Evolutionary conservation across 2,888 invertebrate species (phyloP).

Genomic region (Cancer borealis): DNA sequence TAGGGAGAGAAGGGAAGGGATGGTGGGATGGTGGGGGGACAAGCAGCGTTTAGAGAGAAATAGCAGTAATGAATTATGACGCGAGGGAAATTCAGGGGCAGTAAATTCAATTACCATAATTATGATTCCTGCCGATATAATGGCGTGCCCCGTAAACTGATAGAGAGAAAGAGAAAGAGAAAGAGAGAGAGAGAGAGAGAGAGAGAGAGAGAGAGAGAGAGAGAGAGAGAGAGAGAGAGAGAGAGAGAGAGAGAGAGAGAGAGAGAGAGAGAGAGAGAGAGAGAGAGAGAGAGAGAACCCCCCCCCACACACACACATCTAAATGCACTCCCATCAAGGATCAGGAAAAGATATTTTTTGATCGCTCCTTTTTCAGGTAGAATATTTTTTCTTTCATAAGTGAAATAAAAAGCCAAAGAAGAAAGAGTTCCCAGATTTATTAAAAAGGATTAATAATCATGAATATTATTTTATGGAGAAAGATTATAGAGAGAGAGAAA

Average conservation of each 20-base stretch:
- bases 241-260: no score
- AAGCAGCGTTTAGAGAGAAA: neutral
- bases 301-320: no score
- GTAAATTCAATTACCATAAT: constrained; percentile 33
- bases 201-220: neutral
- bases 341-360: no score
- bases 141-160: constrained; percentile 3
- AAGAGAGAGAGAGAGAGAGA: constrained; percentile 5
- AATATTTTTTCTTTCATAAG: no score
- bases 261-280: no score
- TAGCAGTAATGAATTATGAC: constrained; percentile 37
- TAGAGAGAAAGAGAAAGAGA: neutral
- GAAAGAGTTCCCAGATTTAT: no score
- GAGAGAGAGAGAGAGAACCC: no score
- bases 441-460: no score
- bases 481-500: neutral
- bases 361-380: no score
- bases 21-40: neutral
- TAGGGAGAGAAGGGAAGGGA: neutral
- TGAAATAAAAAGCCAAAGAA: no score
- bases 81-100: constrained; percentile 16
- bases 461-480: neutral
- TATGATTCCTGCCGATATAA: constrained; percentile 37
- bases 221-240: no score
- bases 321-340: no score